Percentiles rank a stretch among this genome's conserved stretches.
Evolutionary conservation across 2,888 invertebrate species (phyloP).

Genomic region (Clostera curtula): DNA sequence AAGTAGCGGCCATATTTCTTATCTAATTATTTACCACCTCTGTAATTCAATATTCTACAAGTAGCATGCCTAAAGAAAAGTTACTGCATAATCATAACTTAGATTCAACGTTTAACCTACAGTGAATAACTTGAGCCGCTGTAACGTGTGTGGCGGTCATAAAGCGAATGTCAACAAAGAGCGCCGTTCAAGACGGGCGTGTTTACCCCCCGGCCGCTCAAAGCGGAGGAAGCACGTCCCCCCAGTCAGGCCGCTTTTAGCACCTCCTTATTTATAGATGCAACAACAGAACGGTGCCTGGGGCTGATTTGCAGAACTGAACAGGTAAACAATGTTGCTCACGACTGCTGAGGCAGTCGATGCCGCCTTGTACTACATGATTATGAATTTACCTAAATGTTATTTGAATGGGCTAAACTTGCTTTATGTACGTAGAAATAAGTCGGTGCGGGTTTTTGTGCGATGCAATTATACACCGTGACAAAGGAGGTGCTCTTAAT

Average conservation of each 20-base stretch:
- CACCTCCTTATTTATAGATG: slow-evolving; percentile 73
- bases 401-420: too few relatives aligned
- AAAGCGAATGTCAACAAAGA: slow-evolving; percentile 70
- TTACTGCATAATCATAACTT: too few relatives aligned
- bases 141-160: slow-evolving; percentile 52
- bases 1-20: too few relatives aligned
- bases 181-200: slow-evolving; percentile 51
- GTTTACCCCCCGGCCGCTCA: slow-evolving; percentile 68
- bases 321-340: slow-evolving; percentile 56
- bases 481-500: too few relatives aligned
- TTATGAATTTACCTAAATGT: not conserved
- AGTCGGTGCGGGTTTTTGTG: too few relatives aligned
- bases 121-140: too few relatives aligned
- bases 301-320: slow-evolving; percentile 63
- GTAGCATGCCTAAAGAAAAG: too few relatives aligned
- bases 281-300: slow-evolving; percentile 51
- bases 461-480: too few relatives aligned
- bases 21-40: too few relatives aligned
- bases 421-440: too few relatives aligned
- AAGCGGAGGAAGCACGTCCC: slow-evolving; percentile 70
- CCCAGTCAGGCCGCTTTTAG: slow-evolving; percentile 69
- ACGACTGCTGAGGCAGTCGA: slow-evolving; percentile 18
- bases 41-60: too few relatives aligned
- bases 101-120: too few relatives aligned
- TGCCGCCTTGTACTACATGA: not conserved